Evolutionary conservation across 2,797 vertebrate species (phyloP).

Genomic region (Clamator glandarius): DNA sequence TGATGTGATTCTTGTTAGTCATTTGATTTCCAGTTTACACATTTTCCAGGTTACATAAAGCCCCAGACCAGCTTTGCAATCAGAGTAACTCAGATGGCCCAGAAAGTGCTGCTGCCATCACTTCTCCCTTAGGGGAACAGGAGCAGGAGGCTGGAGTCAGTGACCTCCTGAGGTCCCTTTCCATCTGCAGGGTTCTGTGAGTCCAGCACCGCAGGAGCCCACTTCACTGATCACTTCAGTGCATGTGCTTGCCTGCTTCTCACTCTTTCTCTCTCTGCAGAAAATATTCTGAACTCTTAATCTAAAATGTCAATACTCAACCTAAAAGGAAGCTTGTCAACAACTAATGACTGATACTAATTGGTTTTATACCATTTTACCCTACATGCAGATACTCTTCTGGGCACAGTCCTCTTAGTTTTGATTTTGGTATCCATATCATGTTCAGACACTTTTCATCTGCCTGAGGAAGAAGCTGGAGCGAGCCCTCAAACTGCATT

Average conservation of each 20-base stretch:
- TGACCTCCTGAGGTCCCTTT: not conserved
- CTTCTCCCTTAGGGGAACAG: not conserved
- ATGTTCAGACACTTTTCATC: not conserved
- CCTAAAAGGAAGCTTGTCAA: not conserved
- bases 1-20: not conserved
- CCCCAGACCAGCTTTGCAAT: not conserved
- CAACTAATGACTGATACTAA: not conserved
- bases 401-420: not conserved
- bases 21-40: not conserved
- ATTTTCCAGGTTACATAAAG: not conserved
- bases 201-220: not conserved
- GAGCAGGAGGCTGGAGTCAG: not conserved
- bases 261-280: not conserved
- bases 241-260: not conserved
- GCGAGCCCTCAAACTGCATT: not conserved
- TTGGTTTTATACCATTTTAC: not conserved
- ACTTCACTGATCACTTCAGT: not conserved
- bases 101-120: not conserved
- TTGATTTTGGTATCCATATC: no score
- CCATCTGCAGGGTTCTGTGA: not conserved
- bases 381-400: not conserved
- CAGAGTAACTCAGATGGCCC: not conserved
- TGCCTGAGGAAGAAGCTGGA: not conserved
- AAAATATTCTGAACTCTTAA: not conserved
- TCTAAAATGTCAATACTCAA: not conserved